Conservation (phyloP, 2,797 vertebrate species). For the Taeniopygia guttata region DNA sequence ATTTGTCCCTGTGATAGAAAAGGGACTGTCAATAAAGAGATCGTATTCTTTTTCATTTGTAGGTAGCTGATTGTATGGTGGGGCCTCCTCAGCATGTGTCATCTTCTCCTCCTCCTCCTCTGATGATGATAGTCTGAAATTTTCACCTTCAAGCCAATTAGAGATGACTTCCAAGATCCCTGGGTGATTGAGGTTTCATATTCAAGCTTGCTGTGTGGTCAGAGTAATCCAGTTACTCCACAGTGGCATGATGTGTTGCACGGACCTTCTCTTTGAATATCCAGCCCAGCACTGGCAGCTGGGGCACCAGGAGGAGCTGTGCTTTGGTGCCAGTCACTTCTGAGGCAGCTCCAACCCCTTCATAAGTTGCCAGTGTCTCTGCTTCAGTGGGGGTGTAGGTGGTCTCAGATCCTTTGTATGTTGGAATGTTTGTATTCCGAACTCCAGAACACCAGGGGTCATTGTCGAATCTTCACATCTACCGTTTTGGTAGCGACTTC, state of each 20-base stretch:
- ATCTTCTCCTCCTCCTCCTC: neutral
- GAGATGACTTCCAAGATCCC: neutral
- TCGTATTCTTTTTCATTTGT: neutral
- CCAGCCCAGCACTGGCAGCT: accelerated
- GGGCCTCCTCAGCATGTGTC: neutral
- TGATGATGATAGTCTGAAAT: neutral
- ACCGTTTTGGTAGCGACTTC: neutral
- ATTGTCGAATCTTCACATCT: accelerated
- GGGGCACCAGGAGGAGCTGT: neutral
- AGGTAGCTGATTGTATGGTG: neutral
- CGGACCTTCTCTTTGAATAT: neutral
- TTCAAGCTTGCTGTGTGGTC: neutral
- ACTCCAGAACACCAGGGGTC: neutral
- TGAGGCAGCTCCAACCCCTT: neutral
- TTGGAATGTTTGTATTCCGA: neutral
- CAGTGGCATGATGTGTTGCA: neutral
- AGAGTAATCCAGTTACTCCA: neutral
- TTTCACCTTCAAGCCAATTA: neutral
- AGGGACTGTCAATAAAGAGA: neutral
- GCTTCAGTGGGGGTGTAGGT: neutral
- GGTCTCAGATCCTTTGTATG: neutral
- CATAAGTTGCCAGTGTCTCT: neutral
- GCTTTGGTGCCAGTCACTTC: neutral
- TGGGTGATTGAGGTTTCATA: neutral
- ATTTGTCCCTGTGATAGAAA: neutral